phyloP scores from a whole-genome alignment of 2,888 invertebrate species.

The Incurvaria masculella region DNA sequence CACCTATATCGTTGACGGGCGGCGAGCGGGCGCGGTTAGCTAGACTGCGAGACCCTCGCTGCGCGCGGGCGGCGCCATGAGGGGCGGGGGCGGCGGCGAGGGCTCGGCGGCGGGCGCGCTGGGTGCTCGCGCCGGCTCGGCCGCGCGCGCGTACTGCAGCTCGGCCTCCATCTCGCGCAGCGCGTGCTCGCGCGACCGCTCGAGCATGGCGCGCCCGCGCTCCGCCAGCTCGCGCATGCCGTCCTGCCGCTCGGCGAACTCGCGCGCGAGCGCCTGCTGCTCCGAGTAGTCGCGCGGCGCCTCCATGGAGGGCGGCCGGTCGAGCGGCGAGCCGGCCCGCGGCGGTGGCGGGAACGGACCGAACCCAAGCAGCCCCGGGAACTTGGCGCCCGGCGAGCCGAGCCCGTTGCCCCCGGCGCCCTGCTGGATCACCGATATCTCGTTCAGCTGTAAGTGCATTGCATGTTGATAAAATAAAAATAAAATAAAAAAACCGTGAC shows the following conservation, averaged over 20 bases:
- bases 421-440: constrained; percentile 75
- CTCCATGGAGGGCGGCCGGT: constrained; percentile 45
- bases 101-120: constrained; percentile 25
- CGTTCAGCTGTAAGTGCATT: constrained; percentile 65
- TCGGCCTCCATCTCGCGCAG: constrained; percentile 19
- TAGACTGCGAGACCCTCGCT: constrained; percentile 74
- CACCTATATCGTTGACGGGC: neutral
- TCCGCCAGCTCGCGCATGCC: constrained; percentile 45
- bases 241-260: constrained; percentile 51
- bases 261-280: constrained; percentile 48
- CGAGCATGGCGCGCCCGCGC: constrained; percentile 34
- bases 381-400: constrained; percentile 59
- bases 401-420: constrained; percentile 68
- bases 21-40: constrained; percentile 19
- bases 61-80: constrained; percentile 61
- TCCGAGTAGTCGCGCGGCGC: constrained; percentile 33
- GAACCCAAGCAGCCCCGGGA: constrained; percentile 75
- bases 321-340: constrained; percentile 52
- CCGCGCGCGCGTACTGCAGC: constrained; percentile 21
- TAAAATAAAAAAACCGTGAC: no score
- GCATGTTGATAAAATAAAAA: no score
- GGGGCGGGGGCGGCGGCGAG: constrained; percentile 40
- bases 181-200: constrained; percentile 32
- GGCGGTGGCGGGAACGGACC: constrained; percentile 61
- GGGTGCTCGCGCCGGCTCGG: constrained; percentile 26